Evolutionary conservation across 2,888 invertebrate genomes (phyloP), one percentile per base, ranked within the genome.

Genomic region (Microdon myrmicae): DNA sequence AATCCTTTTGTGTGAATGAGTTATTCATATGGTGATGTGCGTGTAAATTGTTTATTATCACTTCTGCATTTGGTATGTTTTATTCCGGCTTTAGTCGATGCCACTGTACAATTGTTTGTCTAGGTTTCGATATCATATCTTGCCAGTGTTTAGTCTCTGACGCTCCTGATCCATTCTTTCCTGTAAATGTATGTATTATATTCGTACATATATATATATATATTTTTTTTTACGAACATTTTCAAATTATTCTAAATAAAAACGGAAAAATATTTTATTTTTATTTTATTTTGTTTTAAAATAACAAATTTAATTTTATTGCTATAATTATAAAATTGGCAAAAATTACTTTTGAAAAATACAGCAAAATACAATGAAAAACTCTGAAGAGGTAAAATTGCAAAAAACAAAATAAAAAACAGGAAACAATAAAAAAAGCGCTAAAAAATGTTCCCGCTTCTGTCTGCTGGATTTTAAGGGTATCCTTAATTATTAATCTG

Each of bases 121-220:
- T 84, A 13, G 96, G 96, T 82, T 96, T 96, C 64, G 94, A 93
- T 71, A 96, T 94, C 96, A 96, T 96, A 77, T 96, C 96, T 75
- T 95, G 95, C 96, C 96, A 96, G 80, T 96, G 96, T 78, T 96
- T 95, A 23, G 94, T 94, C 81, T 96, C 96, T 48, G 93, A 89
- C 10, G 96, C 95, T 1, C 96, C 96, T 44, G 94, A 95, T 7
- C 93, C 93, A 74, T 92, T 94, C 81, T 94, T 94, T 51, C 93
- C 94, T 93, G 47, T 67, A 61, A 47, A 51, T 38, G 43, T 35
- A 47, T 31, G 14, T 32, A 38, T 45, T 17, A 8, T 25, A 41
- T 28, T 37, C n/a, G 17, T 17, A 26, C 20, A 49, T 1, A 43
- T 8, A 49, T 26, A 28, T 22, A 8, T 9, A 17, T 20, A 12